phyloP scores from a whole-genome alignment of 2,113 vertebrate genomes.

The Petrocephalus microphthalmus region DNA sequence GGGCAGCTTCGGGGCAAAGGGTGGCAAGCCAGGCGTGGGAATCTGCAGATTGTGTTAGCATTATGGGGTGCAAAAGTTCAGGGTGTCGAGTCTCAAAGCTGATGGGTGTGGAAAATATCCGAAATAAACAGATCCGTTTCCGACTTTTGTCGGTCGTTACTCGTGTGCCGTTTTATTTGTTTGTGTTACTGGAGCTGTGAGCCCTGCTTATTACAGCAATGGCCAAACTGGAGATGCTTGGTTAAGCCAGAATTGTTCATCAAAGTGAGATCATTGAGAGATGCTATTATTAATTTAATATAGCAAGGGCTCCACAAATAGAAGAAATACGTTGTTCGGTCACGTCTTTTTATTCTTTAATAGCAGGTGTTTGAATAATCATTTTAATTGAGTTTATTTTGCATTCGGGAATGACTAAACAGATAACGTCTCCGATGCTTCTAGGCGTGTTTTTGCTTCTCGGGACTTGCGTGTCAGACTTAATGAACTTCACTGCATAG shows the following conservation, averaged over 20 bases:
- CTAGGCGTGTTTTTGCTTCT: not conserved
- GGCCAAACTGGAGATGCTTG: not conserved
- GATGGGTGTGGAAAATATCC: not conserved
- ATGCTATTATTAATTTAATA: not conserved
- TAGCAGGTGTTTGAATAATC: not conserved
- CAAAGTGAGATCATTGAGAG: not conserved
- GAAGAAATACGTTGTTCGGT: not conserved
- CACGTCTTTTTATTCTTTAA: not conserved
- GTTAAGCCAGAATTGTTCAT: not conserved
- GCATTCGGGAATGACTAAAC: not conserved
- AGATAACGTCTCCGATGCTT: not conserved
- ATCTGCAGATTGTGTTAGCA: not conserved
- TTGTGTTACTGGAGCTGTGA: not conserved
- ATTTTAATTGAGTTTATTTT: not conserved
- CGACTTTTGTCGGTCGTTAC: not conserved
- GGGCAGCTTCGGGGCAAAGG: not conserved
- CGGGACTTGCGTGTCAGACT: not conserved
- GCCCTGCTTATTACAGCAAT: not conserved
- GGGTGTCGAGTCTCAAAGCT: not conserved
- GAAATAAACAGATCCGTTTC: not conserved
- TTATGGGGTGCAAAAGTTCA: constrained; percentile 1
- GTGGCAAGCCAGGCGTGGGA: not conserved
- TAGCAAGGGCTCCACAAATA: not conserved
- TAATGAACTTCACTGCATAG: not conserved
- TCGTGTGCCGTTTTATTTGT: not conserved